Evolutionary conservation across 2,113 vertebrate species (phyloP).

Genomic region (Beaufortia kweichowensis): DNA sequence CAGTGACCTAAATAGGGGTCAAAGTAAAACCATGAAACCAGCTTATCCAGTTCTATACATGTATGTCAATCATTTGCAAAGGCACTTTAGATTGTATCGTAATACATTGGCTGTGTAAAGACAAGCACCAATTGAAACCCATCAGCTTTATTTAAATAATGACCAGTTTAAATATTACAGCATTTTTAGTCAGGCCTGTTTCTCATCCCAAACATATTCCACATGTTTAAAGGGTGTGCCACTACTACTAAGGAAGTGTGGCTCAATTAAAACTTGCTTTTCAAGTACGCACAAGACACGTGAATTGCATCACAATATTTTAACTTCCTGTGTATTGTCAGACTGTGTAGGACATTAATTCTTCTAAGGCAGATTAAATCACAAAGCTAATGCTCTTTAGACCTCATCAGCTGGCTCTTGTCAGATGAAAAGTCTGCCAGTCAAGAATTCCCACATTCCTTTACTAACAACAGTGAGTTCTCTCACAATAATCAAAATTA

Average conservation of each 20-base stretch:
- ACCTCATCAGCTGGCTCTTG: slow-evolving; percentile 62
- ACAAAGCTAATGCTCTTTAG: slow-evolving; percentile 38
- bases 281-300: neutral
- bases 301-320: neutral
- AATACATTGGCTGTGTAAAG: neutral
- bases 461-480: slow-evolving; percentile 59
- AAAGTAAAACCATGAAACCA: slow-evolving; percentile 56
- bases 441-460: slow-evolving; percentile 71
- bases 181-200: neutral
- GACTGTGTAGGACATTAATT: neutral
- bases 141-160: neutral
- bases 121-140: neutral
- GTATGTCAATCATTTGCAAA: neutral
- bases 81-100: neutral
- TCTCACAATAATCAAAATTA: neutral
- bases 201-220: neutral
- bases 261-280: slow-evolving; percentile 13
- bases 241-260: neutral
- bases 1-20: slow-evolving; percentile 54
- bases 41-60: slow-evolving; percentile 55
- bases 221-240: slow-evolving; percentile 18
- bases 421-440: slow-evolving; percentile 62
- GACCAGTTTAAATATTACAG: neutral
- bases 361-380: neutral
- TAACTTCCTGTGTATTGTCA: neutral